Evolutionary conservation across 1,140 invertebrate species (phyloP).

Genomic region (Atopsyche davidsoni): DNA sequence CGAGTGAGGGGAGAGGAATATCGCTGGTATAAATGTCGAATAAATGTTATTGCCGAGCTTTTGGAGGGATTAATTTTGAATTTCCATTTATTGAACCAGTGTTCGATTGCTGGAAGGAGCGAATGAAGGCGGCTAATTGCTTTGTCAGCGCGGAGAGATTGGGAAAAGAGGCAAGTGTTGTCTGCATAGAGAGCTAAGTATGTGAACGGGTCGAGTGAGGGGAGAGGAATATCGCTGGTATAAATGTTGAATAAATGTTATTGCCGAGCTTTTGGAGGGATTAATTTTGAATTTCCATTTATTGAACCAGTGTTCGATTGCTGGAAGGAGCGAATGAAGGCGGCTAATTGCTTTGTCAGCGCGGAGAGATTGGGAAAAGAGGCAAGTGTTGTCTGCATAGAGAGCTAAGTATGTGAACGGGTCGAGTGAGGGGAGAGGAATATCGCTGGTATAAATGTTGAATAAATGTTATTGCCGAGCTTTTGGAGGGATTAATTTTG

Average conservation of each 20-base stretch:
- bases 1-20: too few relatives aligned
- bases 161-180: constrained; percentile 29
- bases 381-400: constrained; percentile 32
- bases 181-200: constrained; percentile 28
- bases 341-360: constrained; percentile 9
- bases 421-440: constrained; percentile 19
- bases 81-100: constrained; percentile 31
- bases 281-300: constrained; percentile 34
- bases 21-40: constrained; percentile 28
- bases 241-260: constrained; percentile 29
- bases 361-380: constrained; percentile 15
- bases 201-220: constrained; percentile 8
- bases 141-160: background rate
- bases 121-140: constrained; percentile 25
- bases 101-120: constrained; percentile 14
- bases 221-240: constrained; percentile 25
- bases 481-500: constrained; percentile 32
- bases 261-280: constrained; percentile 27
- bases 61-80: constrained; percentile 33
- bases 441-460: constrained; percentile 25
- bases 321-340: constrained; percentile 24
- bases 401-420: constrained; percentile 9
- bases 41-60: constrained; percentile 22
- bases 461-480: constrained; percentile 25
- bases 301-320: constrained; percentile 22